phyloP scores from a whole-genome alignment of 2,888 invertebrate genomes.

The Oscheius sp. region DNA sequence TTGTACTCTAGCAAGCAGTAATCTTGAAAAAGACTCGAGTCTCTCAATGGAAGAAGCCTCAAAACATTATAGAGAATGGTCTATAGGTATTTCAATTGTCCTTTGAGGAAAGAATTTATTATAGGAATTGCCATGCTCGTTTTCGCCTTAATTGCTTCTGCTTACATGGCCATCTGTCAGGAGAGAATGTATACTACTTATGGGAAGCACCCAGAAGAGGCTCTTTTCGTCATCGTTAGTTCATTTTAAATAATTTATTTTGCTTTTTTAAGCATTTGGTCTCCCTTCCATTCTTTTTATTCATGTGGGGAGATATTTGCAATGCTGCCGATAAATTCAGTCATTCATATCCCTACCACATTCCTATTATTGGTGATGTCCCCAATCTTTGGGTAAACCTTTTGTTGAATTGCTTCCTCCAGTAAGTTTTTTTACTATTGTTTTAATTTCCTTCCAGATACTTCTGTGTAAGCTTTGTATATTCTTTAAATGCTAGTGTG shows the following conservation, averaged over 20 bases:
- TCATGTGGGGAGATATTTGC: slow-evolving; percentile 82
- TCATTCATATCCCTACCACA: slow-evolving; percentile 68
- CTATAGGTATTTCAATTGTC: slow-evolving; percentile 44
- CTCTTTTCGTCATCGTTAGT: slow-evolving; percentile 73
- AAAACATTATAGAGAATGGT: slow-evolving; percentile 66
- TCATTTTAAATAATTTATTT: neutral
- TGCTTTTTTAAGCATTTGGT: slow-evolving; percentile 79
- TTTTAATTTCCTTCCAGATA: slow-evolving; percentile 73
- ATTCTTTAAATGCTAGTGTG: slow-evolving; percentile 85
- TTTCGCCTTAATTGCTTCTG: slow-evolving; percentile 87
- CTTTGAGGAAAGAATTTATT: neutral
- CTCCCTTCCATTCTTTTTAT: slow-evolving; percentile 86
- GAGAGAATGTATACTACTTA: slow-evolving; percentile 74
- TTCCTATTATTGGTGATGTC: slow-evolving; percentile 9
- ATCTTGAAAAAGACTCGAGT: slow-evolving; percentile 32
- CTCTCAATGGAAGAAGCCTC: slow-evolving; percentile 61
- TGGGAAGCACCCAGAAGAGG: slow-evolving; percentile 86
- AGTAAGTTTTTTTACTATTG: slow-evolving; percentile 43
- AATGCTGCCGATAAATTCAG: slow-evolving; percentile 81
- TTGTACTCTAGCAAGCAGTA: slow-evolving; percentile 81
- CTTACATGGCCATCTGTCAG: slow-evolving; percentile 77
- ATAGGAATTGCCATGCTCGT: slow-evolving; percentile 77
- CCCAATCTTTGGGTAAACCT: slow-evolving; percentile 66
- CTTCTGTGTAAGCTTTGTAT: slow-evolving; percentile 92
- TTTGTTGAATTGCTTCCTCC: slow-evolving; percentile 55